Percentiles rank a stretch among this genome's conserved stretches.
Evolutionary conservation across 2,113 vertebrate species (phyloP).

Genomic region (Scophthalmus maximus): DNA sequence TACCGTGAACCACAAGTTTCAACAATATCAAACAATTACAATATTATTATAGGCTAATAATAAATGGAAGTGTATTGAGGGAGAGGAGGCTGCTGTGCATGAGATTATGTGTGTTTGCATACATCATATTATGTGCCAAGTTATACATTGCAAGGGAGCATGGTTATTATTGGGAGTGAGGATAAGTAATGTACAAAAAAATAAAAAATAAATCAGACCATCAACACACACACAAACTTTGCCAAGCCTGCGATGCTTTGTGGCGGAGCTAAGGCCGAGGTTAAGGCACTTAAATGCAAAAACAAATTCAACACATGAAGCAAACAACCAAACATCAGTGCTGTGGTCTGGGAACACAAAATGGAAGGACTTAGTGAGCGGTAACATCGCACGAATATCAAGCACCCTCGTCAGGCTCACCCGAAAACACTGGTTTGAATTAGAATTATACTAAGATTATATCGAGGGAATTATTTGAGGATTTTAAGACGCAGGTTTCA

Average conservation of each 20-base stretch:
- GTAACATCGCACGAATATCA: neutral
- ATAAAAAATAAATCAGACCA: constrained; percentile 21
- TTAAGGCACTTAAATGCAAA: constrained; percentile 81
- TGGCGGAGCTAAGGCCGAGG: constrained; percentile 66
- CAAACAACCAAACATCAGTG: constrained; percentile 29
- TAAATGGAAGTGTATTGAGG: constrained; percentile 62
- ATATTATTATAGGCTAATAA: constrained; percentile 64
- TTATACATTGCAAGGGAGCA: constrained; percentile 48
- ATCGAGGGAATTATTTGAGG: neutral
- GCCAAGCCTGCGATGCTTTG: constrained; percentile 56
- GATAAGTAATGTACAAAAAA: constrained; percentile 52
- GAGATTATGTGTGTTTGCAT: constrained; percentile 62
- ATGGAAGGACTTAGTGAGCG: neutral
- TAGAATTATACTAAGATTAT: neutral
- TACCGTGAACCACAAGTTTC: constrained; percentile 58
- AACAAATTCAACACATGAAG: constrained; percentile 41
- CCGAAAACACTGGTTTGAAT: neutral
- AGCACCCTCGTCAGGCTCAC: neutral
- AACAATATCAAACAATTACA: constrained; percentile 73
- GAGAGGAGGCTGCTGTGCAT: constrained; percentile 50
- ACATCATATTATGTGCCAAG: constrained; percentile 56
- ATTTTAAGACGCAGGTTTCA: neutral
- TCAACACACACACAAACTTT: constrained; percentile 46
- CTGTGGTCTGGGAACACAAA: constrained; percentile 24
- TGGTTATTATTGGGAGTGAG: constrained; percentile 53